Evolutionary conservation across 2,113 vertebrate genomes (phyloP), one percentile per base, ranked within the genome.

Genomic region (Meleagris gallopavo): DNA sequence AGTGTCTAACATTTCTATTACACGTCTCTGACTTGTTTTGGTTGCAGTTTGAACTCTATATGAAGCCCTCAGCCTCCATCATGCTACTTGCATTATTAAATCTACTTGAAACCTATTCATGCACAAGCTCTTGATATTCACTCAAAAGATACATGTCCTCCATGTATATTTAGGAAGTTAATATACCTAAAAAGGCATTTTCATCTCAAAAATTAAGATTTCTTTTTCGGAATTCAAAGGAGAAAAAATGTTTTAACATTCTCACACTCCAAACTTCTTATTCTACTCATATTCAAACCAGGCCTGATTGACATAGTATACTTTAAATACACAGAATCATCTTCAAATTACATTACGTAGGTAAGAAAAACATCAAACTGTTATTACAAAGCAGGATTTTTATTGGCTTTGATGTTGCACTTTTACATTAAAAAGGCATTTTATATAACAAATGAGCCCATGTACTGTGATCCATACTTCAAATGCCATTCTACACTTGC

Each of bases 391-490:
- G 96, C 95, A 98, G 95, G 75, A 95, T 16, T 89, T 98, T 98
- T 98, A 98, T 98, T 98, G 97, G 97, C 97, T 98, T 98, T 97
- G 97, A 97, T 97, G 98, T 96, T 97, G 96, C 98, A 98, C 90
- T 97, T 97, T 98, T 97, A 99, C 98, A 98, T 97, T 93, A 90
- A 96, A 98, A 97, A 96, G 94, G 92, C 93, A 96, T 94, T 46
- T 43, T 93, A 96, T 95, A 90, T 93, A 96, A 96, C 94, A 96
- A 95, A 91, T 84, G 52, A 95, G 88, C 61, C 80, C 55, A 95
- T 40, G 76, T 93, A 89, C 93, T 95, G 55, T 84, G 88, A 90
- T 93, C 89, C 88, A 87, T 91, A 93, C 73, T 93, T 91, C 48
- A 94, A 92, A 96, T 95, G 86, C 46, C 93, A 86, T 90, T 95